Conservation (phyloP, 2,888 invertebrate species). For the Operophtera brumata region DNA sequence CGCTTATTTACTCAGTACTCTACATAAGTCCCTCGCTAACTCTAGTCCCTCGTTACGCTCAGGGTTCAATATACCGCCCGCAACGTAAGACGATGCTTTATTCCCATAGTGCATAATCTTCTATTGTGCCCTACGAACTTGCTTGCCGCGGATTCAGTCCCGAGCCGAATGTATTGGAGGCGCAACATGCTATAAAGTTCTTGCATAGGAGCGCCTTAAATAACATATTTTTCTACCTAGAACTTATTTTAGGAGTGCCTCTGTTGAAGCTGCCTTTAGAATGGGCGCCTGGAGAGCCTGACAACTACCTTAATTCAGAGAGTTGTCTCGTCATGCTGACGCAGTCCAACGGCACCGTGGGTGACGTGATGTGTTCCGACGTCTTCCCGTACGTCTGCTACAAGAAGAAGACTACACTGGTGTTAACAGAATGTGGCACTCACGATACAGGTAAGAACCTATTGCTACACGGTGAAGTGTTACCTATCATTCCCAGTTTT, state of each 20-base stretch:
- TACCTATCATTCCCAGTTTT: not conserved
- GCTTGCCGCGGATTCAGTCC: too few relatives aligned
- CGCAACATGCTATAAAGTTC: too few relatives aligned
- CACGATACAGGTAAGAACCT: slow-evolving; percentile 22
- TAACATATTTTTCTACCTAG: too few relatives aligned
- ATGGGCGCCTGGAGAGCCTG: slow-evolving; percentile 19
- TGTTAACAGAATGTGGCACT: slow-evolving; percentile 29
- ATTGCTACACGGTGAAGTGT: not conserved
- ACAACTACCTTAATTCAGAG: slow-evolving; percentile 21
- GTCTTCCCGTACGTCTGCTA: slow-evolving; percentile 34
- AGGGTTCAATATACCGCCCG: too few relatives aligned
- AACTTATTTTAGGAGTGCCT: slow-evolving; percentile 16
- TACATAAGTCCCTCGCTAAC: too few relatives aligned
- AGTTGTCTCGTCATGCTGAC: slow-evolving; percentile 24
- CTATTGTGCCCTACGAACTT: too few relatives aligned
- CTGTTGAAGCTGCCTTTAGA: slow-evolving; percentile 12
- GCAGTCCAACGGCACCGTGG: slow-evolving; percentile 13
- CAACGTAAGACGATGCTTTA: too few relatives aligned
- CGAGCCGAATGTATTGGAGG: too few relatives aligned
- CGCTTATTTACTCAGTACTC: too few relatives aligned
- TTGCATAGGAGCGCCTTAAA: too few relatives aligned
- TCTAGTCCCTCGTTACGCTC: too few relatives aligned
- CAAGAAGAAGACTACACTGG: slow-evolving; percentile 1
- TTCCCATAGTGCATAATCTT: too few relatives aligned
- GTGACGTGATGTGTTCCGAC: slow-evolving; percentile 22